Base-by-base conservation (phyloP, 2,888 invertebrate genomes). In the Lasius platythorax region DNA sequence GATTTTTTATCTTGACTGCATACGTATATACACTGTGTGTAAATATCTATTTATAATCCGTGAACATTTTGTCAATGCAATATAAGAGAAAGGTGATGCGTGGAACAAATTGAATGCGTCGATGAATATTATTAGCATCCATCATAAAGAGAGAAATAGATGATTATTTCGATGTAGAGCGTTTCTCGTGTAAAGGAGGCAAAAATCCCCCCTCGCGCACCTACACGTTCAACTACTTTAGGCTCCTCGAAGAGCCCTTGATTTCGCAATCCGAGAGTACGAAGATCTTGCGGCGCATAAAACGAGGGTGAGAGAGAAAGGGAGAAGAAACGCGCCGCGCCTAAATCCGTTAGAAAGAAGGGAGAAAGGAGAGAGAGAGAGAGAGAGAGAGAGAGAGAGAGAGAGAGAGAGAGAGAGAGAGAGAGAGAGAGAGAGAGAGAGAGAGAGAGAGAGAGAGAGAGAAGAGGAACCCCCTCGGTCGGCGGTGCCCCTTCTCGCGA, bases 241-340 rank as follows among this genome's bases (percentile, higher is more conserved):
- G 85, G 74, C 86, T 88, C 76, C 87, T 89, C 90, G 86, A 90
- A 93, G 92, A 90, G 90, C 91, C 91, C 93, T 94, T 94, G 94
- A 94, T 94, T 94, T 94, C 91, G 91, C 92, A 93, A 93, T 92
- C 92, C 92, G 93, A 53, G 53, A 53, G 53, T 89, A 92, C 84
- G 88, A 92, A 91, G 91, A 91, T 91, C 92, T 91, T 88, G 85
- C 84, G 86, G 87, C 86, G 88, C 86, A 84, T 88, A 88, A 89
- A 84, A 50, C 79, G 82, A 75, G 66, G 58, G 61, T 64, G 40
- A n/a, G 43, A 64, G 72, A 53, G 75, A 18, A 68, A 61, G 79
- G 63, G 40, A 70, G 67, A 61, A 33, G 53, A 73, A 66, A 70
- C 70, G 53, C 40, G 78, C 33, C 43, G 28, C 61, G 37, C 23